Percentiles rank a stretch among this genome's conserved stretches.
These are phyloP conservation scores for Antitype chi DNA, from an alignment of 2,888 invertebrate genomes.

Conservation along the genomic window DNA sequence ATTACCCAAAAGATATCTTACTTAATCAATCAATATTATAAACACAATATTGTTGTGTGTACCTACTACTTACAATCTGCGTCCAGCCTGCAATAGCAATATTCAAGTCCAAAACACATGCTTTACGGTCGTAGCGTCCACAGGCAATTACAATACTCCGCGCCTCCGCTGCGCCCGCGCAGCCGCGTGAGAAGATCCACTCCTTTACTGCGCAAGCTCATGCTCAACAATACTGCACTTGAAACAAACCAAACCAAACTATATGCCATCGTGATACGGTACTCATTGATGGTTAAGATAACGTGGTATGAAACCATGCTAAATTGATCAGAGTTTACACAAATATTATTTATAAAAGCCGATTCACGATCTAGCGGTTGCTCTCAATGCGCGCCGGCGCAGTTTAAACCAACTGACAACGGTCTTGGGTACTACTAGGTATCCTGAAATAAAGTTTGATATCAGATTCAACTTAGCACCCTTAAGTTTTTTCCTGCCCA, in stretches of 20 bases:
- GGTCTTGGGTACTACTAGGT: not conserved
- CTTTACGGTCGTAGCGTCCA: constrained; percentile 74
- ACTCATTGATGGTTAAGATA: not conserved
- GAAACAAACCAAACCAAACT: constrained; percentile 22
- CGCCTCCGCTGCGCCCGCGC: constrained; percentile 61
- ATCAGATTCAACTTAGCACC: not conserved
- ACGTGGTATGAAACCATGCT: constrained; percentile 50
- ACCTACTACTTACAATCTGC: constrained; percentile 35
- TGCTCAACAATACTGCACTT: constrained; percentile 14
- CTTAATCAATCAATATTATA: not conserved
- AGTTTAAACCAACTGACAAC: constrained; percentile 16
- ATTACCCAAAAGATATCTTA: not conserved
- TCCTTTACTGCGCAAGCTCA: constrained; percentile 63
- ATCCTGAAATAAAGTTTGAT: not conserved
- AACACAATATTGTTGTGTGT: not conserved
- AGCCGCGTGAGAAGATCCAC: constrained; percentile 75
- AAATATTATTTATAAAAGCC: constrained; percentile 76
- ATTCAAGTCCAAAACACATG: constrained; percentile 74
- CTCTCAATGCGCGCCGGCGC: constrained; percentile 27
- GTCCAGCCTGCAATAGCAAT: constrained; percentile 61
- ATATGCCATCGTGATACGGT: constrained; percentile 17
- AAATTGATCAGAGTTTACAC: constrained; percentile 73
- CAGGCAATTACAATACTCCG: constrained; percentile 78
- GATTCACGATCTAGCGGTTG: constrained; percentile 66
- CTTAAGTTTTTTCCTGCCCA: not conserved